Evolutionary conservation across 2,113 vertebrate genomes (phyloP).

Genomic region (Apus apus): DNA sequence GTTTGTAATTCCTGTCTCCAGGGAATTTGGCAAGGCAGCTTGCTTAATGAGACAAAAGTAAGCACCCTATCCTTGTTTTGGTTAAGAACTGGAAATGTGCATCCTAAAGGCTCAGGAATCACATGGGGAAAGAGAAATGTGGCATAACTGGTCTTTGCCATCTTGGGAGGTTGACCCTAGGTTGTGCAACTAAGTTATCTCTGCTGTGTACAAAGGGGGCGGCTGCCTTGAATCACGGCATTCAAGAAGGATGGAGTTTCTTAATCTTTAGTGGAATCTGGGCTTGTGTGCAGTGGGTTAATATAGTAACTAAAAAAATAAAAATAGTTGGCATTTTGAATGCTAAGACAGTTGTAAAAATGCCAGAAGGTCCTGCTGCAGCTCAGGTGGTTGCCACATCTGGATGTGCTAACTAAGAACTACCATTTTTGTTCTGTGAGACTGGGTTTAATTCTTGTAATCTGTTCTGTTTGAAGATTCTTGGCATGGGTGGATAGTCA

Average conservation of each 20-base stretch:
- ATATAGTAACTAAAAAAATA: background rate
- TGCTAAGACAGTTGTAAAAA: background rate
- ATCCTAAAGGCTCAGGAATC: slow-evolving; percentile 16
- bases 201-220: background rate
- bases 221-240: background rate
- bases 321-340: background rate
- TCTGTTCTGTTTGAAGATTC: background rate
- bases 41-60: background rate
- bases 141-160: background rate
- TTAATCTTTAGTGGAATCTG: background rate
- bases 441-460: background rate
- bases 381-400: background rate
- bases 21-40: background rate
- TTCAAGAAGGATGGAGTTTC: background rate
- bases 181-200: background rate
- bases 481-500: background rate
- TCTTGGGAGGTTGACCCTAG: background rate
- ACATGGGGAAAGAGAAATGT: slow-evolving; percentile 6
- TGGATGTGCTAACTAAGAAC: background rate
- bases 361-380: background rate
- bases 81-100: background rate
- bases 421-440: background rate
- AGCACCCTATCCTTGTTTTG: background rate
- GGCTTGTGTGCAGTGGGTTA: background rate
- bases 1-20: background rate